Evolutionary conservation across 2,888 invertebrate genomes (phyloP).

Genomic region (Cephus sareptanus): DNA sequence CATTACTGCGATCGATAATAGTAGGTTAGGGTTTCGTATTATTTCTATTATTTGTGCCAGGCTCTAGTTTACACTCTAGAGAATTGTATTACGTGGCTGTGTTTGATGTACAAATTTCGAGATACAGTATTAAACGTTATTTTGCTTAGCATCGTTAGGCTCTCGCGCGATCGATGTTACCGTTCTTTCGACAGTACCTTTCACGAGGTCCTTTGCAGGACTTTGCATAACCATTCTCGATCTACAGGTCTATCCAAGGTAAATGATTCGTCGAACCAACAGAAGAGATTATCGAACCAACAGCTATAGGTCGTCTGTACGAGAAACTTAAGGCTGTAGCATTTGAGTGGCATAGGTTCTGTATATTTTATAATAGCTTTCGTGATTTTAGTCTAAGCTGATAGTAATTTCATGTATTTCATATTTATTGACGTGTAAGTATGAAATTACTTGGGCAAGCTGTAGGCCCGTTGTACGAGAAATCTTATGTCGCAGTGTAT

Average conservation of each 20-base stretch:
- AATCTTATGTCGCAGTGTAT: no score
- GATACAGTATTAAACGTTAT: not conserved
- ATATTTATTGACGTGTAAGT: no score
- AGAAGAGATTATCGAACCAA: not conserved
- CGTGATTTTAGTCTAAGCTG: not conserved
- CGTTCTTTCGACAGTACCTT: not conserved
- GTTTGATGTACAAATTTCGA: not conserved
- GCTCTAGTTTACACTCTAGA: not conserved
- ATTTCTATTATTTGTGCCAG: not conserved
- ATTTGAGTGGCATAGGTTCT: not conserved
- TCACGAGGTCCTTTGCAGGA: not conserved
- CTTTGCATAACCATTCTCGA: not conserved
- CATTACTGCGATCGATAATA: not conserved
- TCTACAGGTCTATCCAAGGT: not conserved
- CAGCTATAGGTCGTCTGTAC: not conserved
- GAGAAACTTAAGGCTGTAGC: not conserved
- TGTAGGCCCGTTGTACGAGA: not conserved
- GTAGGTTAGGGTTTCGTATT: not conserved
- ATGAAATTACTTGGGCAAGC: no score
- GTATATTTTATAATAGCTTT: not conserved
- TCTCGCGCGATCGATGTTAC: not conserved
- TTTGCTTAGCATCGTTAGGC: not conserved
- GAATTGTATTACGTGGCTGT: not conserved
- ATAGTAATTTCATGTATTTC: not conserved
- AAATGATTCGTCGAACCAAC: not conserved